A percentile compares a stretch with the other conserved stretches of the same genome.
Conservation (phyloP, 2,797 vertebrate species). For the Trachurus trachurus region DNA sequence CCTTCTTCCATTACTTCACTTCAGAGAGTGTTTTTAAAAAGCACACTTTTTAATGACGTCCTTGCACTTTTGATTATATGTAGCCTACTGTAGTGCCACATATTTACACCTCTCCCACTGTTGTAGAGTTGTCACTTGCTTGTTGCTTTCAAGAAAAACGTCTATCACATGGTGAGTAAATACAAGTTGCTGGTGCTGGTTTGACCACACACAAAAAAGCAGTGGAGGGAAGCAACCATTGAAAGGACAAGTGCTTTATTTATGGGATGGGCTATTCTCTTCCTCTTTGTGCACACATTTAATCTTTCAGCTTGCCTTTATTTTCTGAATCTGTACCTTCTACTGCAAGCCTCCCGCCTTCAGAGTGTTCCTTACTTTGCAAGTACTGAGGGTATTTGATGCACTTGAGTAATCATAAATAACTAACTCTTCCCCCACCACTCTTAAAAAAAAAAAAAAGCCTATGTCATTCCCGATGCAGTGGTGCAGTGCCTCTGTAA, state of each 20-base stretch:
- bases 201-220: neutral
- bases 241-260: neutral
- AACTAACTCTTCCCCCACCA: conserved; percentile 39
- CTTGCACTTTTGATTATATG: neutral
- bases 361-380: conserved; percentile 26
- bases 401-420: conserved; percentile 68
- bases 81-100: too few species aligned
- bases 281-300: neutral
- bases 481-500: conserved; percentile 33
- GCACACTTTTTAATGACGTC: conserved; percentile 2
- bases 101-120: too few species aligned
- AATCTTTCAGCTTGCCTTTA: conserved; percentile 7
- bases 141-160: too few species aligned
- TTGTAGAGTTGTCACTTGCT: too few species aligned
- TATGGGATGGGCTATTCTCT: neutral
- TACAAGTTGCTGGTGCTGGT: neutral
- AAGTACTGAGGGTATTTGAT: conserved; percentile 41
- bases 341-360: conserved; percentile 6
- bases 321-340: conserved; percentile 7
- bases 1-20: conserved; percentile 6
- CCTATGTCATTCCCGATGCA: conserved; percentile 25
- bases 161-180: too few species aligned
- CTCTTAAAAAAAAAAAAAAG: too few species aligned
- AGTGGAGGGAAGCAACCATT: neutral
- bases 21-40: neutral